phyloP scores from a whole-genome alignment of 2,113 vertebrate genomes.

The Hippocampus abdominalis region DNA sequence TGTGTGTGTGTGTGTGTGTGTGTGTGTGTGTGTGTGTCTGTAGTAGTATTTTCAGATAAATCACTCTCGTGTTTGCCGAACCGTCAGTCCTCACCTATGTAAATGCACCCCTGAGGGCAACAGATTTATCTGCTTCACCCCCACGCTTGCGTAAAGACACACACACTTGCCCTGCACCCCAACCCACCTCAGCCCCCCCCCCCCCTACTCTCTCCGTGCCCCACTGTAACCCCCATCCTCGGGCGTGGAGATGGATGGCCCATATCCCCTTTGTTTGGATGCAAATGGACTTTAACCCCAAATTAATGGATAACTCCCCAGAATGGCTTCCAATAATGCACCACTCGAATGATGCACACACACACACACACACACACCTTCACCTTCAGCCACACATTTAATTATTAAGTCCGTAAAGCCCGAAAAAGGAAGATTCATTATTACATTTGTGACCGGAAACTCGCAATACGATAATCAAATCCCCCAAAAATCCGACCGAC shows the following conservation, averaged over 20 bases:
- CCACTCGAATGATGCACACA: conserved; percentile 47
- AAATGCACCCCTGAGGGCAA: conserved; percentile 75
- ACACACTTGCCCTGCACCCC: conserved; percentile 2
- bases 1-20: too few species aligned
- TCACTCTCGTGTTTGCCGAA: conserved; percentile 68
- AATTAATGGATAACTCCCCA: conserved; percentile 76
- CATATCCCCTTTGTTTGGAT: conserved; percentile 75
- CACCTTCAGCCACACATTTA: conserved; percentile 9
- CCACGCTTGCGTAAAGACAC: conserved; percentile 16
- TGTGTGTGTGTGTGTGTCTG: conserved; percentile 18
- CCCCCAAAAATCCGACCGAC: neutral
- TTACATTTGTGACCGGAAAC: neutral
- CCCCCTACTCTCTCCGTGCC: neutral
- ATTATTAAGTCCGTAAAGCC: conserved; percentile 3
- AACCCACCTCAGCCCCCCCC: neutral
- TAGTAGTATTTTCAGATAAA: conserved; percentile 71
- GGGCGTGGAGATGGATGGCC: conserved; percentile 70
- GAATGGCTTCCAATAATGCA: conserved; percentile 69
- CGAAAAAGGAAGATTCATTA: conserved; percentile 11
- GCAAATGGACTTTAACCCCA: conserved; percentile 77
- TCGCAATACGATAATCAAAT: too few species aligned
- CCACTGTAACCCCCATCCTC: conserved; percentile 50
- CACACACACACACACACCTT: conserved; percentile 9
- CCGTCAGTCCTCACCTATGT: conserved; percentile 76
- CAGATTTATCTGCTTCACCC: conserved; percentile 71